phyloP scores from a whole-genome alignment of 2,888 invertebrate genomes.

The Pollenia griseotomentosa region DNA sequence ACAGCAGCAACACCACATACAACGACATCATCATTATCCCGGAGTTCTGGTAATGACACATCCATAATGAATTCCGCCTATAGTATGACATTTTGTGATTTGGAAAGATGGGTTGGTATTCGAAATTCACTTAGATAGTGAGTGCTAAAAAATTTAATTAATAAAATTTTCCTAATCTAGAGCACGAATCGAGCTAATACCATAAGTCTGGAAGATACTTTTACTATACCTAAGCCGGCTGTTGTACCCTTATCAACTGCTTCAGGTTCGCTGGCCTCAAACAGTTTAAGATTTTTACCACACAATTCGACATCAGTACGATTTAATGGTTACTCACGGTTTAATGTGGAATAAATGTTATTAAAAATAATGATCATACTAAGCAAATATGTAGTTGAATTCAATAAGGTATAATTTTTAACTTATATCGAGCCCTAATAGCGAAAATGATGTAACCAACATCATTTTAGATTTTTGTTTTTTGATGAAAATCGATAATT shows the following conservation, averaged over 20 bases:
- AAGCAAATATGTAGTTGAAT: background rate
- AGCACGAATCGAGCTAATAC: slow-evolving; percentile 81
- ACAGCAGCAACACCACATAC: slow-evolving; percentile 29
- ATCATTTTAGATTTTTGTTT: no score
- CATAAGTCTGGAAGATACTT: slow-evolving; percentile 79
- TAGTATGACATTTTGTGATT: slow-evolving; percentile 79
- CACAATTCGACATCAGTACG: slow-evolving; percentile 53
- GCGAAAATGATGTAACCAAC: no score
- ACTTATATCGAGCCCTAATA: no score
- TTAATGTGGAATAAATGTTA: slow-evolving; percentile 62
- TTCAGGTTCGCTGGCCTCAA: slow-evolving; percentile 53
- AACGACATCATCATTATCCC: background rate
- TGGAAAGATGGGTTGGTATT: slow-evolving; percentile 79
- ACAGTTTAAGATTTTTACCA: slow-evolving; percentile 57
- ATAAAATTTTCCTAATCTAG: slow-evolving; percentile 68
- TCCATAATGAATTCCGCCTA: slow-evolving; percentile 68
- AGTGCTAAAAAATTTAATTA: background rate
- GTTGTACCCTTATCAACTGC: slow-evolving; percentile 40
- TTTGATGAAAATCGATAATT: no score
- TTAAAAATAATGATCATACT: background rate
- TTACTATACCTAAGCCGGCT: slow-evolving; percentile 74
- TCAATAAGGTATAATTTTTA: no score
- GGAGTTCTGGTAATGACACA: background rate
- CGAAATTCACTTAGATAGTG: background rate
- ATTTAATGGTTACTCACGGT: slow-evolving; percentile 64